These are phyloP conservation scores for Mythimna impura DNA, from an alignment of 2,888 invertebrate genomes.

Conservation along the genomic window DNA sequence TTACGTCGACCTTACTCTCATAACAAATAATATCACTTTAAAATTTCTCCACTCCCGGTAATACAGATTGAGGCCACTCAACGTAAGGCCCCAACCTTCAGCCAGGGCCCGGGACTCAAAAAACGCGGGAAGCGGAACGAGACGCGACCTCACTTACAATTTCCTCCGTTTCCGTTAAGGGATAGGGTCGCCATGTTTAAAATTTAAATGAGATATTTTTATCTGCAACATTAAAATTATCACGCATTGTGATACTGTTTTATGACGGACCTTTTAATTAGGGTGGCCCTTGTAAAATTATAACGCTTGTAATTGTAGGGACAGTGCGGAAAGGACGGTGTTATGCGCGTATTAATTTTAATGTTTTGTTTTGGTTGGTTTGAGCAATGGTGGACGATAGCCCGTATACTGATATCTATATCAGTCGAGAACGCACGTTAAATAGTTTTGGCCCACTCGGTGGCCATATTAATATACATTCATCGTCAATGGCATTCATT, in stretches of 20 bases:
- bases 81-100: constrained; percentile 17
- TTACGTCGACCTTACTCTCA: not conserved
- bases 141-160: constrained; percentile 60
- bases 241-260: constrained; percentile 59
- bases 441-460: not conserved
- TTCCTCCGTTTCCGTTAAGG: constrained; percentile 53
- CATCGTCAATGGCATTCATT: not conserved
- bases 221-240: constrained; percentile 62
- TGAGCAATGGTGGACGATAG: not conserved
- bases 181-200: constrained; percentile 44
- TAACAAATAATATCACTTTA: constrained; percentile 38
- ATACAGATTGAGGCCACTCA: constrained; percentile 30
- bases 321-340: constrained; percentile 8
- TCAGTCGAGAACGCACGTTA: not conserved
- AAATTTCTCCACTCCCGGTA: not conserved
- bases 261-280: constrained; percentile 56
- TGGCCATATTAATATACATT: not conserved
- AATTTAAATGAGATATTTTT: constrained; percentile 63
- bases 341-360: constrained; percentile 36
- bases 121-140: constrained; percentile 52
- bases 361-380: constrained; percentile 24
- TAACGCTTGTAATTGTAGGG: constrained; percentile 38
- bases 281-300: constrained; percentile 48
- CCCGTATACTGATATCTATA: not conserved
- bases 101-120: constrained; percentile 37